Base-by-base conservation (phyloP, 2,113 vertebrate species). In the Lates calcarifer region DNA sequence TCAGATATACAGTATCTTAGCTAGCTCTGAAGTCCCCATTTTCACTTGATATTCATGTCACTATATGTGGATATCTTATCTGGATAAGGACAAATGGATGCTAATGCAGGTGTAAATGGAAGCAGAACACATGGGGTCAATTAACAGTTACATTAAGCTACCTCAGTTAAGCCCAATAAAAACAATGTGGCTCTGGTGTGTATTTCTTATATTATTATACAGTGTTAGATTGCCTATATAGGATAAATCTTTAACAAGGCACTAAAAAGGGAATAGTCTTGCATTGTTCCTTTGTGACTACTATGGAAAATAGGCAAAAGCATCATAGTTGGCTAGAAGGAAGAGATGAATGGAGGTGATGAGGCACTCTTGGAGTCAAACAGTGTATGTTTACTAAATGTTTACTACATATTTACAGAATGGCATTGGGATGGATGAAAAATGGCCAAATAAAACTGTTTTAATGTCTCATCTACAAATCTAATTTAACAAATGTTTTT, bases 391-490 rank as follows among this genome's bases (percentile, higher is more conserved):
- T 41, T 29, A 26, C 33, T 66, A 55, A 62, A 61, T 64, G 22
- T 69, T 62, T 37, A 49, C 39, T 69, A 55, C 1, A 45, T 67
- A 62, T 72, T 47, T 53, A 39, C 3, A 65, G 15, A 72, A 62
- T 33, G n/a, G 7, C 9, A 15, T 57, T 6, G 9, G 57, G 49
- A 43, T 72, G 64, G 28, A 75, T 78, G 61, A 29, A 26, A 68
- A 74, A 79, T 75, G 67, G 37, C 62, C 29, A 67, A 81, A 82
- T 22, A 55, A 86, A 81, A 41, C 6, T 41, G 47, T 57, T 45
- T 8, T 15, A 35, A 69, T 18, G 55, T 70, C 41, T 70, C 8
- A 2, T 49, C 22, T 83, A 17, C 26, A 41, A 15, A 43, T 73
- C 39, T 80, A 64, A 69, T 71, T 65, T 43, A 7, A 33, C 18